phyloP scores from a whole-genome alignment of 2,888 invertebrate genomes.

The Drosophila koepferae region DNA sequence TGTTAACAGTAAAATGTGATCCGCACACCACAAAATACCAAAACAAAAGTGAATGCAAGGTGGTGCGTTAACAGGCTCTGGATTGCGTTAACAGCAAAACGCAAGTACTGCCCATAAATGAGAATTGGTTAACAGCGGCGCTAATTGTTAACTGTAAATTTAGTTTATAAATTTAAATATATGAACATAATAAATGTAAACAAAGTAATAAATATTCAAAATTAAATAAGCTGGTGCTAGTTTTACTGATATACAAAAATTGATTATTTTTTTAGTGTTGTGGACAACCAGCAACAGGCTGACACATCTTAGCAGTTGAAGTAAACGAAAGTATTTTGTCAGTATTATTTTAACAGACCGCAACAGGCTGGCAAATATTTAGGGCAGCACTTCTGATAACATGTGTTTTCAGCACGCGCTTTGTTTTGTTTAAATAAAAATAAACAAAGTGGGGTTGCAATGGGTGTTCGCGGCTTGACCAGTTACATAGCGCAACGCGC shows the following conservation, averaged over 20 bases:
- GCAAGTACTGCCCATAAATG: neutral
- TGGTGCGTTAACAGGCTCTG: constrained; percentile 14
- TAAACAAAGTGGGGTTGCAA: constrained; percentile 77
- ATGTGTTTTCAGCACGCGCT: constrained; percentile 53
- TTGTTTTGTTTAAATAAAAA: constrained; percentile 21
- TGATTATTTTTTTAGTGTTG: accelerated
- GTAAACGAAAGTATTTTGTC: neutral
- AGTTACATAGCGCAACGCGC: constrained; percentile 90
- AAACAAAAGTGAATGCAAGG: constrained; percentile 12
- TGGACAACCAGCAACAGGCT: constrained; percentile 4
- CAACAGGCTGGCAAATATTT: neutral
- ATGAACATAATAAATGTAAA: neutral
- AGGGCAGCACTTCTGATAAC: constrained; percentile 40
- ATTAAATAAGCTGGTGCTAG: neutral
- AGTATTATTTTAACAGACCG: constrained; percentile 7
- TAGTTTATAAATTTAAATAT: neutral
- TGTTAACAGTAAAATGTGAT: constrained; percentile 19
- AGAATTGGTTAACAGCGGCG: neutral
- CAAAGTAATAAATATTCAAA: neutral
- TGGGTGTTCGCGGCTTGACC: constrained; percentile 95
- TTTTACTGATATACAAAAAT: neutral
- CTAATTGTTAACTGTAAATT: neutral
- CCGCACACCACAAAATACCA: constrained; percentile 36
- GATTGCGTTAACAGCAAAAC: constrained; percentile 17
- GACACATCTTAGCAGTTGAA: neutral